Percentiles rank a stretch among this genome's conserved stretches.
phyloP scores from a whole-genome alignment of 2,888 invertebrate species.

The Electrophaes corylata region DNA sequence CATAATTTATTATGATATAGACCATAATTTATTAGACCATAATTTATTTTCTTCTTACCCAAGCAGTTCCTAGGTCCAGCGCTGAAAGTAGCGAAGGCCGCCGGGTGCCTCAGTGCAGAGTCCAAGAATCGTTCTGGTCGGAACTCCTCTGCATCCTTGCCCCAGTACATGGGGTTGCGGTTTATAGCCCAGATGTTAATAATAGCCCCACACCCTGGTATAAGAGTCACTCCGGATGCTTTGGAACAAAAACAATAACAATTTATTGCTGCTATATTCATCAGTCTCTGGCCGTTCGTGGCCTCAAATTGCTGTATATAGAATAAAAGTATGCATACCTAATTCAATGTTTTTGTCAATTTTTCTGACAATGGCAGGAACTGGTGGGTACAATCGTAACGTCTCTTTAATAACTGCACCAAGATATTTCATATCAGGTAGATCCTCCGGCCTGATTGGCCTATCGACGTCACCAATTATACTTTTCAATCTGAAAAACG shows the following conservation, averaged over 20 bases:
- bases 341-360: too few relatives aligned
- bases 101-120: slow-evolving; percentile 39
- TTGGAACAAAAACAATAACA: too few relatives aligned
- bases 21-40: too few relatives aligned
- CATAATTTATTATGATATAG: too few relatives aligned
- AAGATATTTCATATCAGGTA: too few relatives aligned
- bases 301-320: too few relatives aligned
- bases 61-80: slow-evolving; percentile 18
- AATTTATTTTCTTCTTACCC: slow-evolving; percentile 6
- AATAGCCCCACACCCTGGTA: slow-evolving; percentile 4
- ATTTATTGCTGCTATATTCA: too few relatives aligned
- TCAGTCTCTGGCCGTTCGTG: too few relatives aligned
- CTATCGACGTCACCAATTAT: slow-evolving; percentile 7
- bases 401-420: too few relatives aligned
- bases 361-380: too few relatives aligned
- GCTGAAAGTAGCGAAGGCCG: slow-evolving; percentile 18
- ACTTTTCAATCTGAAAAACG: slow-evolving; percentile 15
- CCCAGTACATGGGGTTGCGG: slow-evolving; percentile 57
- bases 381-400: too few relatives aligned
- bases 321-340: too few relatives aligned
- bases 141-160: slow-evolving; percentile 50
- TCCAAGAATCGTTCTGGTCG: slow-evolving; percentile 55
- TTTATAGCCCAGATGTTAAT: slow-evolving; percentile 21
- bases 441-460: slow-evolving; percentile 1
- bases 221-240: slow-evolving; percentile 16